Evolutionary conservation across 2,888 invertebrate species (phyloP), one percentile per base, ranked within the genome.

Genomic region (Eutolmus rufibarbis): DNA sequence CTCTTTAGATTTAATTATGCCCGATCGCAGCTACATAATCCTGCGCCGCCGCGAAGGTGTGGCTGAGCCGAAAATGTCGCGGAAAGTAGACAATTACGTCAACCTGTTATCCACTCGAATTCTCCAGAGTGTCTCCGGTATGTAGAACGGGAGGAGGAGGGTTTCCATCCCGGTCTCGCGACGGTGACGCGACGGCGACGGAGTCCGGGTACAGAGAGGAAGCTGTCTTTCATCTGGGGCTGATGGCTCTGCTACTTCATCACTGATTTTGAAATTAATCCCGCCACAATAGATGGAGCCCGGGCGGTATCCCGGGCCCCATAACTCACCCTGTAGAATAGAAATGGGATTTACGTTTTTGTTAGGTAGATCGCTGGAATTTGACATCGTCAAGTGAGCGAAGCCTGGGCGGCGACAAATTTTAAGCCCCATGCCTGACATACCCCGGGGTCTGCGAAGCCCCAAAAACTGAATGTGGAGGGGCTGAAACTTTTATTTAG

Each of bases 251-350:
- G 23, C 85, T 66, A 85, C 85, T 85, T 85, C 85, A 85, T 85
- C 85, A 85, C 85, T 85, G 85, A 74, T 85, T 85, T 85, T 51
- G 85, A 85, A 85, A 85, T 85, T 85, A 85, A 85, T 85, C 74
- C 85, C 74, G 74, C 85, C 85, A 51, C 85, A 85, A 85, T 74
- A 46, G 85, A 74, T 85, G 85, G 74, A 82, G 66, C 82, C 7
- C 14, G 57, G 31, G 57, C 82, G 82, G 34, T 74, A 74, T 46
- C 43, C 57, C 31, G 28, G 31, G 74, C 31, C 46, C 19, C 74
- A 85, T 85, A 85, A 85, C 85, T 85, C 85, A 85, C 23, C 85
- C 85, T 46, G 19, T 28, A 85, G 74, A 74, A 43, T 85, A 46
- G 85, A 74, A 74, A 74, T 85, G 46, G 43, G 74, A 46, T 85